Conservation (phyloP, 1,140 invertebrate species). For the Dryas iulia region DNA sequence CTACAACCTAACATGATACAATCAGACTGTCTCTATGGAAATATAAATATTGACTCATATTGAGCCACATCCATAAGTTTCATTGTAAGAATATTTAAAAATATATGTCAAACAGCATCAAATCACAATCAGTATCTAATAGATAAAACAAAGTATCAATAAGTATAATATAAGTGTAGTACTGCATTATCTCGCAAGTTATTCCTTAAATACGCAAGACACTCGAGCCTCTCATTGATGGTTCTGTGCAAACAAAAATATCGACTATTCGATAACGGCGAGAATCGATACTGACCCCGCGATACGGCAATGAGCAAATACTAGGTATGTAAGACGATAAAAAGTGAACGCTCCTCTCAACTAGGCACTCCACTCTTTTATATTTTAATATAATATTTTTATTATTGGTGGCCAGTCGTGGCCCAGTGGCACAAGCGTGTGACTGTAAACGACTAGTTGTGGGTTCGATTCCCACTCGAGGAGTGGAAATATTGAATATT, state of each 20-base stretch:
- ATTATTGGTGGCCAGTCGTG: too few relatives aligned
- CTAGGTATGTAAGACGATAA: conserved; percentile 55
- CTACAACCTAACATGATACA: too few relatives aligned
- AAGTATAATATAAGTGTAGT: conserved; percentile 54
- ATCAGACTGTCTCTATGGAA: too few relatives aligned
- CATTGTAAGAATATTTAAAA: too few relatives aligned
- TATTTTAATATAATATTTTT: neutral
- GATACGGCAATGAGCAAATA: conserved; percentile 65
- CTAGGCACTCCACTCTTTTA: conserved; percentile 20
- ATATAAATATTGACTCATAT: too few relatives aligned
- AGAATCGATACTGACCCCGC: conserved; percentile 69
- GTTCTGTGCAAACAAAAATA: conserved; percentile 70
- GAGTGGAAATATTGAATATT: too few relatives aligned
- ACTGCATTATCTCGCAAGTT: conserved; percentile 71
- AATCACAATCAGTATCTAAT: conserved; percentile 49
- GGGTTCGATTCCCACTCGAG: too few relatives aligned
- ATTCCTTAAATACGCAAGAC: conserved; percentile 74
- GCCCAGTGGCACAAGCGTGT: too few relatives aligned
- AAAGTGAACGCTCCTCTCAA: conserved; percentile 51
- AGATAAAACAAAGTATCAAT: conserved; percentile 68
- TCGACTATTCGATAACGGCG: conserved; percentile 72
- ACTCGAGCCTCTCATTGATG: conserved; percentile 71
- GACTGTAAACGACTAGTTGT: too few relatives aligned
- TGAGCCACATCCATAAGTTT: too few relatives aligned
- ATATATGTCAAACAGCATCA: too few relatives aligned